Base-by-base conservation (phyloP, 2,797 vertebrate species). In the Coreius guichenoti region DNA sequence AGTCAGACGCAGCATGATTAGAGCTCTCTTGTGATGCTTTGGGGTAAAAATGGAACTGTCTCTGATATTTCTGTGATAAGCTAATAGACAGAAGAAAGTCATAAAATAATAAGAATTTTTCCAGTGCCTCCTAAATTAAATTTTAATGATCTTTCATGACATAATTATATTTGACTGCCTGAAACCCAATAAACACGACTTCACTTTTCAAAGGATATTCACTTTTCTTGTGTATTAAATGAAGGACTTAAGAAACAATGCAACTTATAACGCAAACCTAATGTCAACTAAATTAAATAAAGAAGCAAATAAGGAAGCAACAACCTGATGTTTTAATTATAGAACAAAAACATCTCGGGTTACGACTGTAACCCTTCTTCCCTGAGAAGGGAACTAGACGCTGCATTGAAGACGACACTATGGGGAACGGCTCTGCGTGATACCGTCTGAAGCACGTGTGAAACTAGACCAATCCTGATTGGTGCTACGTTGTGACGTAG, bases 61-160 rank as follows among this genome's bases (percentile, higher is more conserved):
- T 84, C 69, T 65, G 67, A 87, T 74, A 81, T 86, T 69, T 76
- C 79, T 51, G 67, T 58, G 39, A 63, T 80, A 82, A 87, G 87
- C 81, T 84, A 75, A 85, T 75, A 79, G 83, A 81, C 73, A 67
- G 80, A 73, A 85, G 80, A 87, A 75, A 69, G 80, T 73, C 79
- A 31, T 80, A 65, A 88, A 87, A 88, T 77, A 87, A 83, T 78
- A 65, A 43, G 56, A 49, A 16, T 81, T 88, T 75, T 65, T 75
- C 67, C 80, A 84, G 51, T 85, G 82, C 79, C n/a, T 68, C 65
- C 79, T 33, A 72, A 87, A 89, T 88, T 73, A 76, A 90, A 87
- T 88, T 87, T 88, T 89, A 90, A 90, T 89, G 86, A 88, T 87
- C 81, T 85, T 84, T 82, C 86, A 87, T 61, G 80, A 76, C 74